Conservation (phyloP, 35 echinoderm and acorn worm species). For the Eucidaris tribuloides region DNA sequence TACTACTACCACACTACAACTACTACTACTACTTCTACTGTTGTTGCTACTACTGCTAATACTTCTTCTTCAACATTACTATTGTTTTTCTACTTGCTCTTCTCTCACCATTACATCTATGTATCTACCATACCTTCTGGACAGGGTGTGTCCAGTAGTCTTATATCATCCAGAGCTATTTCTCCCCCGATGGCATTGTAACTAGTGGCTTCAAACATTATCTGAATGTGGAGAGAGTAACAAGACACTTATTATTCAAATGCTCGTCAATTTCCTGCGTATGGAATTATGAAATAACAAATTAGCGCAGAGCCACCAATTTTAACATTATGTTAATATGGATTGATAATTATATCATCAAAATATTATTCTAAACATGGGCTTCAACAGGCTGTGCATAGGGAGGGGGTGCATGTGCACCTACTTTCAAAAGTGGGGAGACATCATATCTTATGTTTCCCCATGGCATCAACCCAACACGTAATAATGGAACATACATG, state of each 20-base stretch:
- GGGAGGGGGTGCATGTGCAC: too few species aligned
- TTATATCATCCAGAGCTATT: conserved; percentile 47
- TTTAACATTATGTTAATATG: too few species aligned
- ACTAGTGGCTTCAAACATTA: conserved; percentile 41
- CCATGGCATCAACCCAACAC: too few species aligned
- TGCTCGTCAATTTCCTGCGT: background rate
- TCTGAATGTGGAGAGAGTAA: background rate
- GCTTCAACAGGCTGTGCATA: too few species aligned
- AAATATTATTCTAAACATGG: too few species aligned
- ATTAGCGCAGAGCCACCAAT: background rate
- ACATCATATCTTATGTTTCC: too few species aligned
- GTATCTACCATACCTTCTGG: conserved; percentile 13
- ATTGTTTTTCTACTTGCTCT: background rate
- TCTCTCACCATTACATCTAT: background rate
- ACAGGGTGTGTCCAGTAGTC: conserved; percentile 7
- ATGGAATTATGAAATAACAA: background rate
- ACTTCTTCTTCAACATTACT: background rate
- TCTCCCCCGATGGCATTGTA: background rate
- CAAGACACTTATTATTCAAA: background rate
- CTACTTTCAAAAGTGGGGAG: too few species aligned
- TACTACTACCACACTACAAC: background rate
- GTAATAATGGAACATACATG: too few species aligned
- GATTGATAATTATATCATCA: too few species aligned
- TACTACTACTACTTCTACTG: background rate
- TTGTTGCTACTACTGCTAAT: background rate